phyloP scores from a whole-genome alignment of 2,113 vertebrate species.

The Myrmophylax atrothorax region DNA sequence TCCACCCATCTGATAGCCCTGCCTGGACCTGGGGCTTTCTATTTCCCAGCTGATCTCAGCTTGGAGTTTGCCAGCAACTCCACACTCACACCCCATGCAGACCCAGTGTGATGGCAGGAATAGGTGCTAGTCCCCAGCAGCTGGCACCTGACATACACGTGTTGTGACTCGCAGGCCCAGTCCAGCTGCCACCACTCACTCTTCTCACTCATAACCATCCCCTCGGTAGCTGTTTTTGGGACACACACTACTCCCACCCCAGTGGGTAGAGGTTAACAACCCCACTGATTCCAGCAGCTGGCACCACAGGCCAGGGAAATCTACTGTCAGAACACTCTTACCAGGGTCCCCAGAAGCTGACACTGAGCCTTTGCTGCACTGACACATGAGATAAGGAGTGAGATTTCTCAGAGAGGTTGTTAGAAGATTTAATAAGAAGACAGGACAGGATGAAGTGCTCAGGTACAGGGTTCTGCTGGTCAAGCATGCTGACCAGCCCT shows the following conservation, averaged over 20 bases:
- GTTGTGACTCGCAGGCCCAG: accelerated
- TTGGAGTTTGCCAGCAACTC: background rate
- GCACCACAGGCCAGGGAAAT: accelerated
- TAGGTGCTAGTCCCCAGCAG: accelerated
- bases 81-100: accelerated
- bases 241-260: background rate
- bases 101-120: accelerated
- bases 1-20: accelerated
- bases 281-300: background rate
- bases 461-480: background rate
- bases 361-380: background rate
- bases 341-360: background rate
- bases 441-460: background rate
- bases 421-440: background rate
- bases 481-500: accelerated
- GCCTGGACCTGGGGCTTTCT: accelerated
- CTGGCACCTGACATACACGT: accelerated
- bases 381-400: background rate
- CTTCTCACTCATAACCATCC: accelerated
- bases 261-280: background rate
- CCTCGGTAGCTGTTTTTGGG: background rate
- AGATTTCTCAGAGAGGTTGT: background rate
- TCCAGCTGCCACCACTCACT: accelerated
- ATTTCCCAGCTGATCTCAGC: accelerated
- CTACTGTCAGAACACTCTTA: background rate